A percentile compares a stretch with the other conserved stretches of the same genome.
phyloP scores from a whole-genome alignment of 2,797 vertebrate species.

The Macrochelys suwanniensis region DNA sequence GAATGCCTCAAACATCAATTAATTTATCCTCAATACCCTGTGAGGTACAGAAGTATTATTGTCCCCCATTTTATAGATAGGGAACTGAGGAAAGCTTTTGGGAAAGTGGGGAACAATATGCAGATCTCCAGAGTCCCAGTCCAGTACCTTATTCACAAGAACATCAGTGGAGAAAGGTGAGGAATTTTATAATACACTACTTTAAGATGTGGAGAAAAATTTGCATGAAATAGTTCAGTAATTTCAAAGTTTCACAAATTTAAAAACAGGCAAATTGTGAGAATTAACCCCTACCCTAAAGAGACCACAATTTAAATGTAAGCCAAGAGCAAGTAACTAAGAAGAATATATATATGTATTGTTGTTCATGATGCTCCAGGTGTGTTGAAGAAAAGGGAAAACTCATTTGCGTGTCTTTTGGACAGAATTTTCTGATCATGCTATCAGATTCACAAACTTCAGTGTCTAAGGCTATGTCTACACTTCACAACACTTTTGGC shows the following conservation, averaged over 20 bases:
- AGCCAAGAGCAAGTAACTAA: neutral
- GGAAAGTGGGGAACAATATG: neutral
- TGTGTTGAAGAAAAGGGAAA: neutral
- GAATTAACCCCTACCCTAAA: neutral
- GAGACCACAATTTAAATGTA: neutral
- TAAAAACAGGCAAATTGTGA: neutral
- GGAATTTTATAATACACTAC: neutral
- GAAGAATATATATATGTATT: neutral
- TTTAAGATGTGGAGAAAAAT: neutral
- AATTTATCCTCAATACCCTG: neutral
- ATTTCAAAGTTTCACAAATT: neutral
- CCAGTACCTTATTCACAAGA: rapidly evolving
- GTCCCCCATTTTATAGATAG: neutral
- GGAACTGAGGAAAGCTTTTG: neutral
- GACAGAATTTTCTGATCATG: neutral
- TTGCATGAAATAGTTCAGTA: neutral
- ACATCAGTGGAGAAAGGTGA: neutral
- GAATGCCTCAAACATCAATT: neutral
- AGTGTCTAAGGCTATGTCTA: neutral
- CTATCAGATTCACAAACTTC: neutral
- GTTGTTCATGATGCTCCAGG: too few relatives aligned
- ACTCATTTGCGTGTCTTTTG: neutral
- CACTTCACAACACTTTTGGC: too few relatives aligned
- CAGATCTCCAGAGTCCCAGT: neutral
- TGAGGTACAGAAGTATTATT: neutral